Evolutionary conservation across 2,797 vertebrate genomes (phyloP), one percentile per base, ranked within the genome.

Genomic region (Gallirallus australis): DNA sequence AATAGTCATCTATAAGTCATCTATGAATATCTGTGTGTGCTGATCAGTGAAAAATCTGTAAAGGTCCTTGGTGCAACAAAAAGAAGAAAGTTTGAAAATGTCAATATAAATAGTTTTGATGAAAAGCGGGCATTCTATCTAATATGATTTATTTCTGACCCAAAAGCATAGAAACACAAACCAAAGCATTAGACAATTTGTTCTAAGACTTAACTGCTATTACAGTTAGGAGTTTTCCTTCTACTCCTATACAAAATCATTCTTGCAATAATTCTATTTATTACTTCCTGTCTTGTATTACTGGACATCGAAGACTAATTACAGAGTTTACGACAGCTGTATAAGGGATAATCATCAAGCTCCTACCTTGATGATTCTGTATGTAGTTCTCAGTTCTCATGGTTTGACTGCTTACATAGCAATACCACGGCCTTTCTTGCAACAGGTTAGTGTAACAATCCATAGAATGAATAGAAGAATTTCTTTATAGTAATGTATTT

Each of bases 221-320:
- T 78, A 39, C 2, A 50, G 12, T 66, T 47, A 33, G 12, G 15
- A 19, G 14, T 61, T 82, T 82, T 89, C 16, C 28, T 78, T 81
- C 57, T 65, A 6, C 19, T 66, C 7, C 20, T 56, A 27, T 30
- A 11, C 11, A 57, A 71, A 59, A 64, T 53, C 23, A 8, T 28
- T 68, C n/a, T 69, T 87, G 28, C 18, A 85, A 35, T 6, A 54
- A n/a, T 50, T 85, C 40, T 47, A 2, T 7, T 77, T 7, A 10
- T 39, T 73, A 9, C 14, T 69, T 84, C 33, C 20, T 18, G 2
- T n/a, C 35, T 63, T 83, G 20, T 18, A 15, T 10, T 70, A 71
- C 40, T 15, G 12, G 20, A 31, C n/a, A 13, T 0, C 0, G 47
- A 31, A 0, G 0, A 50, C 31, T 27, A 50, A 50, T 42, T 65